Base-by-base conservation (phyloP, 2,888 invertebrate genomes). In the Philhelius pedissequus region DNA sequence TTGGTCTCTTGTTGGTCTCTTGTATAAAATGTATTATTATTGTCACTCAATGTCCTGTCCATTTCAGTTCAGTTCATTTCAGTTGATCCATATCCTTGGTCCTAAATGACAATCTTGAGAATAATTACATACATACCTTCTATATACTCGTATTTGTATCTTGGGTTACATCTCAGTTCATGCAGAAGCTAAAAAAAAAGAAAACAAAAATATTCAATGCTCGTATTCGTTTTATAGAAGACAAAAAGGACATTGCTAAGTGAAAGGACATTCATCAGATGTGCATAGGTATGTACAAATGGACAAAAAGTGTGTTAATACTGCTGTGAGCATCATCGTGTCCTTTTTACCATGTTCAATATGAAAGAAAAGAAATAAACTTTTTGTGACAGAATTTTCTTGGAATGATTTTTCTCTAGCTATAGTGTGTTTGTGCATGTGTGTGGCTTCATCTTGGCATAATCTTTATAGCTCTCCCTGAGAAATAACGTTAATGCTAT, bases 21-120 rank as follows among this genome's bases (percentile, higher is more conserved):
- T 43, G 18, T 8, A 43, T 27, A 43, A 62, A 43, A 62, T 62
- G 27, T 62, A 62, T 62, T 43, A 43, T 43, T 30, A 62, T 62
- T 62, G 62, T 62, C 62, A 62, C 62, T 62, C 62, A 62, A 62
- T 62, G 43, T 62, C 60, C 27, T 27, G 18, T 60, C 40, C 60
- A n/a, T 15, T 30, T 7, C 32, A 4, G 32, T 32, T 11, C 18
- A 1, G 2, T 32, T 18, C 9, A 27, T 7, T 52, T 13, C 30
- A n/a, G 48, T 48, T 48, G 7, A 48, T 48, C 32, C 15, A 54
- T 30, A 7, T 43, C 27, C 62, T 1, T 43, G 22, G 8, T n/a
- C n/a, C 9, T n/a, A 43, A 43, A 62, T 18, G 62, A 43, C 30
- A 43, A 7, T 27, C 43, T 62, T 43, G 4, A 62, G 13, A 40